Percentiles rank a stretch among this genome's conserved stretches.
Conservation (phyloP, 2,888 invertebrate species). For the Exocentrus adspersus region DNA sequence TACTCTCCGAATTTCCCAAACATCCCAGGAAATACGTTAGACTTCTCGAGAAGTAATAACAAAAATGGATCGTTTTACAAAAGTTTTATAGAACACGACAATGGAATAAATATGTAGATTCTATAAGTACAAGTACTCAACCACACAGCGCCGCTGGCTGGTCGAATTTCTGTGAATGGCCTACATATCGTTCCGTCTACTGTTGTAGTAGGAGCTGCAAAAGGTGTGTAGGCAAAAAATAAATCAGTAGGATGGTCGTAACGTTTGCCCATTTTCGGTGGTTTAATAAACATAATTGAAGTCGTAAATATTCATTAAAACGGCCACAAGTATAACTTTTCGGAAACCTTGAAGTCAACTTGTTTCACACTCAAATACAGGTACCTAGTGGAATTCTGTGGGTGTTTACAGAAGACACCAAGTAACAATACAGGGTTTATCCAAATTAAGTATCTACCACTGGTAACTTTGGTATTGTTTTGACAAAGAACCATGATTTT, state of each 20-base stretch:
- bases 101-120: too few relatives aligned
- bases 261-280: slow-evolving; percentile 8
- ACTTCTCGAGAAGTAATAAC: too few relatives aligned
- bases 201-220: slow-evolving; percentile 1
- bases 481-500: too few relatives aligned
- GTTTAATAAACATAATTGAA: slow-evolving; percentile 17
- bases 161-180: slow-evolving; percentile 10
- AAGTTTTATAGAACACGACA: too few relatives aligned
- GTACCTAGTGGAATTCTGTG: too few relatives aligned
- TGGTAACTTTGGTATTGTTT: too few relatives aligned
- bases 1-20: too few relatives aligned
- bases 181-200: slow-evolving; percentile 6
- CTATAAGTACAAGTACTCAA: not conserved
- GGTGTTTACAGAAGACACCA: not conserved
- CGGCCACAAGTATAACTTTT: slow-evolving; percentile 3
- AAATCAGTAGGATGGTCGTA: slow-evolving; percentile 10
- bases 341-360: slow-evolving; percentile 7
- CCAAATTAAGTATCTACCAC: too few relatives aligned
- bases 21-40: too few relatives aligned
- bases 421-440: too few relatives aligned
- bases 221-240: slow-evolving; percentile 23
- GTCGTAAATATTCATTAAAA: slow-evolving; percentile 23
- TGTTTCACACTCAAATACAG: not conserved
- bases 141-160: too few relatives aligned
- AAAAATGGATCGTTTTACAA: too few relatives aligned